Percentiles rank a stretch among this genome's conserved stretches.
phyloP scores from a whole-genome alignment of 2,797 vertebrate genomes.

The Octomys mimax region DNA sequence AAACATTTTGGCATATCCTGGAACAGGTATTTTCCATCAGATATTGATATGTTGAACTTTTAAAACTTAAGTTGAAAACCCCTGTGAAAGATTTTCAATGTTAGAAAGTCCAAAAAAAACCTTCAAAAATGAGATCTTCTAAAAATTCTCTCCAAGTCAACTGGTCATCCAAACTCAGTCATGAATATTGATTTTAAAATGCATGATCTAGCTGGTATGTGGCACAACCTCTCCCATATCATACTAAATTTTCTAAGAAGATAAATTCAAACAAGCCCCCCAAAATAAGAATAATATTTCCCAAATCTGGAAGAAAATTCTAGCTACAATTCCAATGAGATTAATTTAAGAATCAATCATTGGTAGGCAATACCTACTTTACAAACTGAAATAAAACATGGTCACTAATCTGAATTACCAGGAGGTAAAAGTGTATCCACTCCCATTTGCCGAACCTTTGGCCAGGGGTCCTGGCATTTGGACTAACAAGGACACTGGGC shows the following conservation, averaged over 20 bases:
- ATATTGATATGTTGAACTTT: too few relatives aligned
- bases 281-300: background rate
- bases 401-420: background rate
- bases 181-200: background rate
- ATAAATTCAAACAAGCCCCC: background rate
- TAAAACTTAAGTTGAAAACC: background rate
- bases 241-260: slow-evolving; percentile 8
- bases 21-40: too few relatives aligned
- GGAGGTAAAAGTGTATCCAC: background rate
- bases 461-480: background rate
- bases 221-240: background rate
- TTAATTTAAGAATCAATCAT: slow-evolving; percentile 20
- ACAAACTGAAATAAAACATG: background rate
- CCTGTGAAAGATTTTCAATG: background rate
- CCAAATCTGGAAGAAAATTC: background rate
- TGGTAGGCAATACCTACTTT: background rate
- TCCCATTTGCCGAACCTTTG: background rate
- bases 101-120: slow-evolving; percentile 16
- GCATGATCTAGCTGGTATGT: background rate
- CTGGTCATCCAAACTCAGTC: background rate
- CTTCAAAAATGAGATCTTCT: background rate
- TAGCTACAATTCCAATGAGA: background rate
- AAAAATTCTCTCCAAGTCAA: slow-evolving; percentile 30
- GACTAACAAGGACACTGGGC: background rate
- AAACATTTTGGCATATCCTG: too few relatives aligned